phyloP scores from a whole-genome alignment of 2,888 invertebrate species.

The Trissonchulus latispiculum region DNA sequence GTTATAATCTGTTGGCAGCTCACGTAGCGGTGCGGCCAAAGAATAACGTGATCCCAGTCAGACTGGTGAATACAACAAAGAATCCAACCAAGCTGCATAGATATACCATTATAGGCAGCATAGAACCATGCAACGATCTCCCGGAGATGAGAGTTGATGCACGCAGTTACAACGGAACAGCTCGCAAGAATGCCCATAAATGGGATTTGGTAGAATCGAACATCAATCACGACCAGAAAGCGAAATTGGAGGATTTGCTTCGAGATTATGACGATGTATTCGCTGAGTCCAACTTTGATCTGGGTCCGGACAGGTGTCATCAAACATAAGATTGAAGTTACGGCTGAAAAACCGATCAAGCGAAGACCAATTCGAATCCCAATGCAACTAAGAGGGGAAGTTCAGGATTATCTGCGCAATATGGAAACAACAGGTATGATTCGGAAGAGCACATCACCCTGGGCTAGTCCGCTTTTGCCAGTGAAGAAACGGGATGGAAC shows the following conservation, averaged over 20 bases:
- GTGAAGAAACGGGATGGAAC: slow-evolving; percentile 14
- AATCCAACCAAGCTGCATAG: background rate
- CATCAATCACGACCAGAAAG: background rate
- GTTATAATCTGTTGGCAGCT: background rate
- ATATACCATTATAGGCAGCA: background rate
- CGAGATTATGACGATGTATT: background rate
- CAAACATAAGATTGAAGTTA: background rate
- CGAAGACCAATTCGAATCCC: background rate
- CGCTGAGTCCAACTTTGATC: background rate
- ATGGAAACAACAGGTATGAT: slow-evolving; percentile 2
- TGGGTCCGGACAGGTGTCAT: background rate
- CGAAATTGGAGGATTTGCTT: background rate
- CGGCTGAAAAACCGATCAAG: slow-evolving; percentile 14
- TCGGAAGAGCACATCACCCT: background rate
- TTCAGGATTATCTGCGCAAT: background rate
- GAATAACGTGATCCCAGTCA: background rate
- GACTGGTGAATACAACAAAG: background rate
- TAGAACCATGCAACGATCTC: background rate
- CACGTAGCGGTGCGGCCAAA: background rate
- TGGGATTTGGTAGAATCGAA: background rate
- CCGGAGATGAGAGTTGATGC: too few relatives aligned
- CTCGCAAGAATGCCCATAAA: background rate
- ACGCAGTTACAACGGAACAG: too few relatives aligned
- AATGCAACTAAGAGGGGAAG: background rate
- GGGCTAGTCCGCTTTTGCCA: slow-evolving; percentile 2